Conservation (phyloP, 2,797 vertebrate species). For the Anolis apletophallus region DNA sequence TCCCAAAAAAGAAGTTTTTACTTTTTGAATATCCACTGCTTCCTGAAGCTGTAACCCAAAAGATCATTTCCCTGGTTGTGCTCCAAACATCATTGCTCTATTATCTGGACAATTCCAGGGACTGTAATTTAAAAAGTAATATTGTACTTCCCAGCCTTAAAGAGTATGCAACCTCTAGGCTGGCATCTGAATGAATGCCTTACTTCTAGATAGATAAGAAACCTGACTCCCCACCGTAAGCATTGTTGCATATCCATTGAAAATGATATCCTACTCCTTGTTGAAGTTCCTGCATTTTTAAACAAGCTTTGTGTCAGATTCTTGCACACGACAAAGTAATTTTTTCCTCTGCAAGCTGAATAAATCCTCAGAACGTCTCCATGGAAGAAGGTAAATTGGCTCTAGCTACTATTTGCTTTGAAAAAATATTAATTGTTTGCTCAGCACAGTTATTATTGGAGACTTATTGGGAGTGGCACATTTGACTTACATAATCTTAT, state of each 20-base stretch:
- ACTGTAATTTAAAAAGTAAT: background rate
- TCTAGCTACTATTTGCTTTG: constrained; percentile 43
- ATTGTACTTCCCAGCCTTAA: background rate
- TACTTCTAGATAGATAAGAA: constrained; percentile 55
- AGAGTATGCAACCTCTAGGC: background rate
- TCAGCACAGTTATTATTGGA: background rate
- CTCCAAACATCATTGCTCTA: too few relatives aligned
- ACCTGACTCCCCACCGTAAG: background rate
- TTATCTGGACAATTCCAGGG: background rate
- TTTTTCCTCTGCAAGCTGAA: constrained; percentile 54
- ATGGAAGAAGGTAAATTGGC: constrained; percentile 77
- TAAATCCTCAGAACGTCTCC: constrained; percentile 58
- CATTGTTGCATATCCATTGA: constrained; percentile 38
- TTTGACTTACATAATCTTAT: constrained; percentile 44
- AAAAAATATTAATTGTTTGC: constrained; percentile 35
- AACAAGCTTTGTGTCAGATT: constrained; percentile 65
- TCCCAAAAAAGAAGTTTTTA: too few relatives aligned
- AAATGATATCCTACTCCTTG: constrained; percentile 54
- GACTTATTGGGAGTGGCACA: constrained; percentile 45
- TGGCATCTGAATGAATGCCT: constrained; percentile 30
- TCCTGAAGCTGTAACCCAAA: too few relatives aligned
- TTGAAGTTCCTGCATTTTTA: constrained; percentile 65
- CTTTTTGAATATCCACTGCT: too few relatives aligned
- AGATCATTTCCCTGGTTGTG: background rate
- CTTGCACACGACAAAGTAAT: constrained; percentile 49